A percentile compares a stretch with the other conserved stretches of the same genome.
Conservation (phyloP, 2,888 invertebrate genomes). For the Junonia oenone region DNA sequence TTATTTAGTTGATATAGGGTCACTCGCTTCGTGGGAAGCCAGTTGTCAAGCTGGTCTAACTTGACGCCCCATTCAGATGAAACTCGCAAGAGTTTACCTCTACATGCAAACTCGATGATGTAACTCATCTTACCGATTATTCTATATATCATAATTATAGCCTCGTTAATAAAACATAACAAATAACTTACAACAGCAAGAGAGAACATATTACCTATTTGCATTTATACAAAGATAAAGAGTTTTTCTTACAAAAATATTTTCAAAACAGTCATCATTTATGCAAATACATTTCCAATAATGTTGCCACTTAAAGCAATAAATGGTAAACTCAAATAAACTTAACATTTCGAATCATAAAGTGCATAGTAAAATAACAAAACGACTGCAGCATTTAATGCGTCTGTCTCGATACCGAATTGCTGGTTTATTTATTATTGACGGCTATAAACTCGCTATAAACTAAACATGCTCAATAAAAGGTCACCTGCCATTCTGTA, state of each 20-base stretch:
- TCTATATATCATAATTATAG: too few species aligned
- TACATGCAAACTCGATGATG: too few species aligned
- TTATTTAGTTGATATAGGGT: too few species aligned
- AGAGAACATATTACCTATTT: too few species aligned
- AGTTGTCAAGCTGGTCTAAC: too few species aligned
- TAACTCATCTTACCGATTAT: too few species aligned
- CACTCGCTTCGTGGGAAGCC: too few species aligned
- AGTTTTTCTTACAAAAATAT: background rate
- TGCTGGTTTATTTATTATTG: conserved; percentile 2
- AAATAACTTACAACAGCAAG: too few species aligned
- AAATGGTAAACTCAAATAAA: background rate
- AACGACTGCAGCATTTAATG: background rate
- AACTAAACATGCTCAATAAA: conserved; percentile 1
- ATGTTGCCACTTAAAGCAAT: background rate
- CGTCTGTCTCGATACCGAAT: conserved; percentile 5
- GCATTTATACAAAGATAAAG: too few species aligned
- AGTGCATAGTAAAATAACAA: background rate
- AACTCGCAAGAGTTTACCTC: too few species aligned
- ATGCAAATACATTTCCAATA: background rate
- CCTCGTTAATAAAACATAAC: too few species aligned
- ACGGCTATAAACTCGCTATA: conserved; percentile 2
- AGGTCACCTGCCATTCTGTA: background rate
- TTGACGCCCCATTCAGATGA: too few species aligned
- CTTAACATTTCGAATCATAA: background rate
- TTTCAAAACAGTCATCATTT: background rate